A percentile compares a stretch with the other conserved stretches of the same genome.
These are phyloP conservation scores for Chymomyza costata DNA, from an alignment of 1,140 invertebrate genomes.

Conservation along the genomic window DNA sequence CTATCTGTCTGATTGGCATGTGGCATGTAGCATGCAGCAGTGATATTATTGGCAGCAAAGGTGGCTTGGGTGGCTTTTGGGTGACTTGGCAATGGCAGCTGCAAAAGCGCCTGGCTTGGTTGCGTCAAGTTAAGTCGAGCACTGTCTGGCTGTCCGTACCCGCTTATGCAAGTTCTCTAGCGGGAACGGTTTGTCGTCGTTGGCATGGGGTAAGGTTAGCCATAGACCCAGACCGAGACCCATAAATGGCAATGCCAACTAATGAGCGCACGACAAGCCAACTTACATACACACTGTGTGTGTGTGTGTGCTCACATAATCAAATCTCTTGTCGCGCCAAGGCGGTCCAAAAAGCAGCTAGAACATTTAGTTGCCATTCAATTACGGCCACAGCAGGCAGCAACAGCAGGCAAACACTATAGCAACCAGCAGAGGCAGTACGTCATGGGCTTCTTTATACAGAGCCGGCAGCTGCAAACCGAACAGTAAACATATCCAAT, in stretches of 20 bases:
- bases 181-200: no score
- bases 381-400: slow-evolving; percentile 45
- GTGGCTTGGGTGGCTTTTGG: neutral
- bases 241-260: slow-evolving; percentile 2
- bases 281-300: neutral
- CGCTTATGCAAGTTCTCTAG: slow-evolving; percentile 2
- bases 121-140: slow-evolving; percentile 44
- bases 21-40: slow-evolving; percentile 31
- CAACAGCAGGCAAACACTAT: neutral
- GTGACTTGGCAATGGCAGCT: neutral
- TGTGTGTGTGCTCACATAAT: slow-evolving; percentile 54
- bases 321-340: slow-evolving; percentile 60
- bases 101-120: slow-evolving; percentile 35
- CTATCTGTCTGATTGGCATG: slow-evolving; percentile 36
- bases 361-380: slow-evolving; percentile 51
- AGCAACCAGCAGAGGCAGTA: neutral
- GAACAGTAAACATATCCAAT: slow-evolving; percentile 42
- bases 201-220: no score
- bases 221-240: neutral
- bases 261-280: slow-evolving; percentile 3
- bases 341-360: slow-evolving; percentile 17
- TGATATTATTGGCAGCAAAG: slow-evolving; percentile 64
- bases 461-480: slow-evolving; percentile 43
- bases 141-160: neutral
- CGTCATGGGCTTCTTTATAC: slow-evolving; percentile 62